Percentiles rank a stretch among this genome's conserved stretches.
phyloP scores from a whole-genome alignment of 2,888 invertebrate genomes.

The Julus scandinavius region DNA sequence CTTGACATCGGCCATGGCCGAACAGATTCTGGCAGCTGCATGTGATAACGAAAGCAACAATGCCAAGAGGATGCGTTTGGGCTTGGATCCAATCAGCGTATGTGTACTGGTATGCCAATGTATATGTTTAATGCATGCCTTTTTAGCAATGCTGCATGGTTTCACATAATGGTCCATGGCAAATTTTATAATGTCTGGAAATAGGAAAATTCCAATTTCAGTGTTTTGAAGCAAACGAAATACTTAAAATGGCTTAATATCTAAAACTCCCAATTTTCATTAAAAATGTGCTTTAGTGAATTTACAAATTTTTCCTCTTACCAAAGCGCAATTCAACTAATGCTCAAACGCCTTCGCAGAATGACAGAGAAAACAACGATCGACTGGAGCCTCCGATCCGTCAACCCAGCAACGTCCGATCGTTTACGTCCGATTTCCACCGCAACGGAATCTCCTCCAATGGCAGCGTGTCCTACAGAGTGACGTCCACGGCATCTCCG shows the following conservation, averaged over 20 bases:
- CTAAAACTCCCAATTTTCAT: no score
- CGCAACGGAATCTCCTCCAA: conserved; percentile 23
- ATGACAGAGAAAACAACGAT: conserved; percentile 29
- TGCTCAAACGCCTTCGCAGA: background rate
- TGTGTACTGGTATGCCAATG: background rate
- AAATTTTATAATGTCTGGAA: no score
- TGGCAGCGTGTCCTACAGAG: background rate
- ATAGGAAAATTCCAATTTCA: no score
- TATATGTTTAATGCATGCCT: background rate
- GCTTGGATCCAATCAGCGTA: conserved; percentile 87
- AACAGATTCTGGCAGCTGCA: conserved; percentile 93
- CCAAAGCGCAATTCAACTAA: no score
- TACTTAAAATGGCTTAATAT: no score
- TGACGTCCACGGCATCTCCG: conserved; percentile 10
- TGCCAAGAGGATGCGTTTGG: conserved; percentile 95
- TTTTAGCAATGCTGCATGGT: background rate
- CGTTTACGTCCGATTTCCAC: conserved; percentile 36
- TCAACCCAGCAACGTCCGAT: background rate
- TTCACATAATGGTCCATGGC: no score
- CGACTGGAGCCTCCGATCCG: conserved; percentile 6
- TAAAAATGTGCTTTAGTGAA: no score
- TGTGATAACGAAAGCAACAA: conserved; percentile 98
- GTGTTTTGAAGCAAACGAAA: no score
- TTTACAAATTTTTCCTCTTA: no score
- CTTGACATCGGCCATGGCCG: conserved; percentile 95